Base-by-base conservation (phyloP, 2,113 vertebrate genomes). In the Paracanthobrama guichenoti region DNA sequence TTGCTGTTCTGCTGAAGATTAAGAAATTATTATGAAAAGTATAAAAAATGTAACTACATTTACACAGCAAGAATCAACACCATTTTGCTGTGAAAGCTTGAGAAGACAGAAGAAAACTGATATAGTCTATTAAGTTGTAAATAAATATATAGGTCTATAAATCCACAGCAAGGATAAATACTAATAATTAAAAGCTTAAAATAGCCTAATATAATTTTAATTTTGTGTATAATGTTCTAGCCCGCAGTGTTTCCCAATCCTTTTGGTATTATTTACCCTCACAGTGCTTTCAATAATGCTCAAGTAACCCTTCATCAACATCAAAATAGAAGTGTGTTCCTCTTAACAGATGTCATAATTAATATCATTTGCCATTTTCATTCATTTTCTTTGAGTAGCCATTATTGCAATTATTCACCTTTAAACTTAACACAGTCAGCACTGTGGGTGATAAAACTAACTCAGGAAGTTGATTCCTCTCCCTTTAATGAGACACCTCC, bases 401-500 rank as follows among this genome's bases (percentile, higher is more conserved):
- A 53, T 75, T 50, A 28, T 50, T 50, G 18, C 46, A 53, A 8
- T 11, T 24, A 28, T 53, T 31, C 14, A 75, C 72, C 46, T 53
- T 75, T 75, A 75, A 75, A 31, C 46, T 75, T 75, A 3, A 69
- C 4, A 7, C 72, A 75, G 13, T 50, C n/a, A 20, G 8, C 46
- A 18, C 72, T 50, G 31, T 39, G 14, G 44, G 72, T 53, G 44
- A 31, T 16, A 35, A 35, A 67, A 67, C 64, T 35, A 67, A 31
- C 28, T 35, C 28, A 35, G 64, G 11, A 66, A 35, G 46, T 11
- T 50, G 72, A 53, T 31, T 75, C 72, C 24, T 31, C 14, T 75
- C 6, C 7, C 16, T 75, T 75, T 75, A 75, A 75, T 75, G 24
- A 50, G 46, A 75, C 72, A 50, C 44, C 72, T 48, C 44, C 72